phyloP scores from a whole-genome alignment of 2,888 invertebrate species.

The Aspidiotus destructor region DNA sequence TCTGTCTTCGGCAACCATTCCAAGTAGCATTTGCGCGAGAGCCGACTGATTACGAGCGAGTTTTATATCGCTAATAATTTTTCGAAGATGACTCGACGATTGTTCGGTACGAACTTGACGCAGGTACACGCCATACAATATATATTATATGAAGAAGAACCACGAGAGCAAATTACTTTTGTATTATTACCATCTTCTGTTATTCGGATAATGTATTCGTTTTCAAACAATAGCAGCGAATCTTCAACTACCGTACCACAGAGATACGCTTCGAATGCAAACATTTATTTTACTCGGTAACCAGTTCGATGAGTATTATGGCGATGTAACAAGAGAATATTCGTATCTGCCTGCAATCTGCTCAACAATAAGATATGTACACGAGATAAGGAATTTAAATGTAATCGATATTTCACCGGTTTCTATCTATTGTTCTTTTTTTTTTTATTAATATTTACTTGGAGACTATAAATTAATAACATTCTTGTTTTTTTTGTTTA shows the following conservation, averaged over 20 bases:
- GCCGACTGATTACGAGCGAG: too few relatives aligned
- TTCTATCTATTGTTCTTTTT: background rate
- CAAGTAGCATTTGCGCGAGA: too few relatives aligned
- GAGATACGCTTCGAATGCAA: background rate
- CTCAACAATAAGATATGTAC: constrained; percentile 1
- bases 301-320: background rate
- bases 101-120: too few relatives aligned
- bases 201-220: background rate
- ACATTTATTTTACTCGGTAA: background rate
- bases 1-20: too few relatives aligned
- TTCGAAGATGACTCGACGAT: too few relatives aligned
- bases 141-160: too few relatives aligned
- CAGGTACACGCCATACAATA: too few relatives aligned
- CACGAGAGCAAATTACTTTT: too few relatives aligned
- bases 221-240: background rate
- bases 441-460: background rate
- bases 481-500: constrained; percentile 28
- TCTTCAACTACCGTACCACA: constrained; percentile 1
- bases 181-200: too few relatives aligned
- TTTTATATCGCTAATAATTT: too few relatives aligned
- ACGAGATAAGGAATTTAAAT: background rate
- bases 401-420: constrained; percentile 1
- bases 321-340: background rate
- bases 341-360: background rate
- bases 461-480: too few relatives aligned